Conservation (phyloP, 2,113 vertebrate genomes). For the Myodes glareolus region DNA sequence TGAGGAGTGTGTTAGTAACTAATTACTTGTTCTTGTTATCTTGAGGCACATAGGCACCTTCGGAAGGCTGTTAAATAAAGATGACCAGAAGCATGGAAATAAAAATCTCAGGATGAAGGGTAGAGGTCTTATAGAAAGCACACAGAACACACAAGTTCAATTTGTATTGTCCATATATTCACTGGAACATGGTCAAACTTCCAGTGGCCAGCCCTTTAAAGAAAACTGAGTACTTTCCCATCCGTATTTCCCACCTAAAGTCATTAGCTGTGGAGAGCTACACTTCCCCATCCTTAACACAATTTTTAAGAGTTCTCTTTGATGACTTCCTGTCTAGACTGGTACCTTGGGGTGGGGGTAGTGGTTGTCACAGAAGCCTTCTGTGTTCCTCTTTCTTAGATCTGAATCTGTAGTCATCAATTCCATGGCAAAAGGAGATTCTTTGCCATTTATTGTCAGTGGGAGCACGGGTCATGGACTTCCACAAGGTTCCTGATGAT, state of each 20-base stretch:
- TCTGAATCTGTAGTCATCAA: neutral
- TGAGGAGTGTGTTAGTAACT: neutral
- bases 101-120: neutral
- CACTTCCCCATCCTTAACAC: neutral
- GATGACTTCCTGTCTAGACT: neutral
- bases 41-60: neutral
- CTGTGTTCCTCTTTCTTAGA: neutral
- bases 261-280: neutral
- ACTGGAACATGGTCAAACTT: neutral
- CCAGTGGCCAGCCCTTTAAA: neutral
- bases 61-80: neutral
- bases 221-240: neutral
- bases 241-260: neutral
- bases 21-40: neutral
- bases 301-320: neutral
- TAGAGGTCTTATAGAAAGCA: neutral
- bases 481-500: neutral
- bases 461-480: neutral
- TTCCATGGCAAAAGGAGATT: neutral
- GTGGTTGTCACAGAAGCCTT: neutral
- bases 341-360: neutral
- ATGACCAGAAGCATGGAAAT: neutral
- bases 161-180: neutral
- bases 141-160: neutral
- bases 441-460: neutral